Conservation (phyloP, 2,888 invertebrate genomes). For the Meandrusa payeni region DNA sequence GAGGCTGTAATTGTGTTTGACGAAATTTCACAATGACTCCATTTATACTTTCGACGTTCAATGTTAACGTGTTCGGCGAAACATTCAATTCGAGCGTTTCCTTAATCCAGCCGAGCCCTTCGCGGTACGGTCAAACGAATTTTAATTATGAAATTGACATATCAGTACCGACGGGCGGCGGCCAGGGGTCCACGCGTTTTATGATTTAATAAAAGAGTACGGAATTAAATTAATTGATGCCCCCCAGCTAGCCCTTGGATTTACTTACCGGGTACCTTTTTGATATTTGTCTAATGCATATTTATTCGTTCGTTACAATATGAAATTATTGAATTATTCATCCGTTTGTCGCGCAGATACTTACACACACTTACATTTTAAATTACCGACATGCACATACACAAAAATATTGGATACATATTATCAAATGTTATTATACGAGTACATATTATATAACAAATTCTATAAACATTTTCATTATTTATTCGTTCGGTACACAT, state of each 20-base stretch:
- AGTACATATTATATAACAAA: too few species aligned
- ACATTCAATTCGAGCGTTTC: constrained; percentile 62
- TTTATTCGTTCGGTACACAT: too few species aligned
- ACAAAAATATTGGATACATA: too few species aligned
- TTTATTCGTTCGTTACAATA: constrained; percentile 67
- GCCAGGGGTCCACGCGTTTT: constrained; percentile 54
- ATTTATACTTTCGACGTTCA: constrained; percentile 54
- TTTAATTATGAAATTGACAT: constrained; percentile 81
- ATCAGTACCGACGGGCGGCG: constrained; percentile 47
- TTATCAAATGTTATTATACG: too few species aligned
- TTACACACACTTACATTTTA: too few species aligned
- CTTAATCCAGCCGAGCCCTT: constrained; percentile 65
- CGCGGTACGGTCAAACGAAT: constrained; percentile 73
- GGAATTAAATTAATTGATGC: constrained; percentile 68
- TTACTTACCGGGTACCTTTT: constrained; percentile 55
- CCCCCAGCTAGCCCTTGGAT: constrained; percentile 45
- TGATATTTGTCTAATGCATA: constrained; percentile 74
- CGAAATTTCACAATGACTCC: constrained; percentile 61
- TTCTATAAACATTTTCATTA: too few species aligned
- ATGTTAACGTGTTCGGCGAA: constrained; percentile 48
- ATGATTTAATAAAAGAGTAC: constrained; percentile 79
- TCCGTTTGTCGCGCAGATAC: too few species aligned
- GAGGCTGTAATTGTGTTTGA: constrained; percentile 66
- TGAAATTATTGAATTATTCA: too few species aligned
- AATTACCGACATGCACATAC: too few species aligned